Evolutionary conservation across 2,113 vertebrate species (phyloP), one percentile per base, ranked within the genome.

Genomic region (Lophius piscatorius): DNA sequence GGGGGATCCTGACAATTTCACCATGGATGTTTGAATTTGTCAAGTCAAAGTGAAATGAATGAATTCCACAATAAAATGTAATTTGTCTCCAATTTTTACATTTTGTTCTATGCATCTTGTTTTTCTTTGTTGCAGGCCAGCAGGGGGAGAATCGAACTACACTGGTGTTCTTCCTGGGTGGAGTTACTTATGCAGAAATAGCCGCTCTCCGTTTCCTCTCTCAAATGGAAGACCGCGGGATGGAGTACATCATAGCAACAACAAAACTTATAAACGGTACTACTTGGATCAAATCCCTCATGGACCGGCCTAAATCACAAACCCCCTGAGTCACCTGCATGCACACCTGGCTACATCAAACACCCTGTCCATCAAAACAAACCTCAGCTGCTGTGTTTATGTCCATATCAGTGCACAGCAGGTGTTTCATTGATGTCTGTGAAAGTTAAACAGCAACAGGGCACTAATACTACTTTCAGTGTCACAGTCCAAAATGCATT

Each of bases 221-320:
- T 18, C 96, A 99, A 35, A 92, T 98, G 93, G 98, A 99, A 74
- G 98, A 99, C 12, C 93, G 96, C 9, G 95, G 96, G 44, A 98
- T 94, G 6, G 98, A 99, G 41, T 99, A 99, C 0, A 91, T 99
- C 3, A 96, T 99, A 35, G 96, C 96, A 22, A 96, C 97, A 4
- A 99, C 98, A 1, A 99, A 99, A 70, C 93, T 99, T 0, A 91
- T 99, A 74, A 99, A 97, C 0, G 97, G 98, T 3, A 94, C 92
- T 17, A 97, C 90, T 28, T 99, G 97, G 95, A 87, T 99, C 45
- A 95, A 96, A 73, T 96, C 95, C 14, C 78, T 99, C 41, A 97
- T 96, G 95, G 98, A 99, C 67, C 93, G 92, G n/a, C 92, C 95
- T 33, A 93, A 96, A 52, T 85, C 88, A 5, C 87, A 90, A 10